Percentiles rank a stretch among this genome's conserved stretches.
Evolutionary conservation across 2,888 invertebrate species (phyloP).

Genomic region (Brenthis hecate): DNA sequence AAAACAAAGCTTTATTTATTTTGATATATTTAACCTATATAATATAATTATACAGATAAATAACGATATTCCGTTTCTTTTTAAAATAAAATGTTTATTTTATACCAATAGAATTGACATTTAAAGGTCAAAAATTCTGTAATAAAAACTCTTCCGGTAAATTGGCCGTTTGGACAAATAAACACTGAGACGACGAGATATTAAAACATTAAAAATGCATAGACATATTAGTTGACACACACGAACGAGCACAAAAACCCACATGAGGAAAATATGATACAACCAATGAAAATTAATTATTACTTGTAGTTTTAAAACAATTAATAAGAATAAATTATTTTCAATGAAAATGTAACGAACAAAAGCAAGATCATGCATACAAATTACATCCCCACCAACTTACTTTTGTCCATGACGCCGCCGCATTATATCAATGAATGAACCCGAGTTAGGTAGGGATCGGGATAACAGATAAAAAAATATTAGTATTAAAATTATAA

Average conservation of each 20-base stretch:
- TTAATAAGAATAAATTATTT: slow-evolving; percentile 6
- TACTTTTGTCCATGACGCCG: slow-evolving; percentile 69
- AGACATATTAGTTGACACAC: neutral
- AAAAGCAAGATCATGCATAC: slow-evolving; percentile 60
- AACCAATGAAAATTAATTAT: neutral
- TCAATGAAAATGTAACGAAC: slow-evolving; percentile 22
- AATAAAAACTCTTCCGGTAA: too few species aligned
- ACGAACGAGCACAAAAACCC: slow-evolving; percentile 17
- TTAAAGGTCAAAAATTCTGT: neutral
- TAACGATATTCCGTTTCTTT: neutral
- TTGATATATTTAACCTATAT: too few species aligned
- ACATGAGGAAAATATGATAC: neutral
- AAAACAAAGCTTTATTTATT: too few species aligned
- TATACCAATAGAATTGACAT: neutral
- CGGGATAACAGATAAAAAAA: slow-evolving; percentile 76
- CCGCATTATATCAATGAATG: slow-evolving; percentile 64
- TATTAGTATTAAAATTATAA: slow-evolving; percentile 70
- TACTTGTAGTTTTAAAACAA: neutral
- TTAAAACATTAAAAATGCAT: neutral
- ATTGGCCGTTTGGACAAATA: too few species aligned
- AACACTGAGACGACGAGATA: neutral
- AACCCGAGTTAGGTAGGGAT: slow-evolving; percentile 75
- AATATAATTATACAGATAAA: too few species aligned
- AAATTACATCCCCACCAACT: slow-evolving; percentile 60
- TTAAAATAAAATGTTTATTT: neutral